Evolutionary conservation across 2,797 vertebrate genomes (phyloP).

Genomic region (Sebastes elongatus): DNA sequence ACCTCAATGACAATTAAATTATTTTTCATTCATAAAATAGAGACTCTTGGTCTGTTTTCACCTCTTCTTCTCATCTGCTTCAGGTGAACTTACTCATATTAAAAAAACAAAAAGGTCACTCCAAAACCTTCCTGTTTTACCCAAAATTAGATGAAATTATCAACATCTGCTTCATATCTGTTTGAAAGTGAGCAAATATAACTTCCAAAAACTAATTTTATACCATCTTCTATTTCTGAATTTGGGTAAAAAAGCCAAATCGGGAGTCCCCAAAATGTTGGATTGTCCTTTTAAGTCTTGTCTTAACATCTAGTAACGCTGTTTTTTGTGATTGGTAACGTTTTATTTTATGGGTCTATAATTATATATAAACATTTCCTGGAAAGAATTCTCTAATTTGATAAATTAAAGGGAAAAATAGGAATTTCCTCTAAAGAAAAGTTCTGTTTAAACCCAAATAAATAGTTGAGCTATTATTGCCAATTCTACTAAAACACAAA

Average conservation of each 20-base stretch:
- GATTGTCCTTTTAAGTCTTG: background rate
- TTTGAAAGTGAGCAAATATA: background rate
- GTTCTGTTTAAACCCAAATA: background rate
- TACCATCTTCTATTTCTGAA: background rate
- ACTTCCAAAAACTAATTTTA: background rate
- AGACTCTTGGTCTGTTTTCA: background rate
- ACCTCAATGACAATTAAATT: background rate
- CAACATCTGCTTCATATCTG: background rate
- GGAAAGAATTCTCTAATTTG: background rate
- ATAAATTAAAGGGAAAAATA: background rate
- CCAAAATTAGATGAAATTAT: background rate
- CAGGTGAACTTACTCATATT: background rate
- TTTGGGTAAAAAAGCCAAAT: background rate
- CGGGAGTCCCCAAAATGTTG: background rate
- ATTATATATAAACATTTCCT: background rate
- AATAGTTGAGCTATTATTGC: background rate
- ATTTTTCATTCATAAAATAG: background rate
- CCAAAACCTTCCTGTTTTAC: background rate
- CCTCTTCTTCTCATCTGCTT: background rate
- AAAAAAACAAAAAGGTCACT: background rate
- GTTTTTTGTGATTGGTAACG: background rate
- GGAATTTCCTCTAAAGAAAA: background rate
- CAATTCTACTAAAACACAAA: background rate
- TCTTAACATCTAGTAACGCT: background rate
- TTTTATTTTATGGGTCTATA: constrained; percentile 13